Percentiles rank a stretch among this genome's conserved stretches.
Evolutionary conservation across 2,888 invertebrate genomes (phyloP).

Genomic region (Tetanocera ferruginea): DNA sequence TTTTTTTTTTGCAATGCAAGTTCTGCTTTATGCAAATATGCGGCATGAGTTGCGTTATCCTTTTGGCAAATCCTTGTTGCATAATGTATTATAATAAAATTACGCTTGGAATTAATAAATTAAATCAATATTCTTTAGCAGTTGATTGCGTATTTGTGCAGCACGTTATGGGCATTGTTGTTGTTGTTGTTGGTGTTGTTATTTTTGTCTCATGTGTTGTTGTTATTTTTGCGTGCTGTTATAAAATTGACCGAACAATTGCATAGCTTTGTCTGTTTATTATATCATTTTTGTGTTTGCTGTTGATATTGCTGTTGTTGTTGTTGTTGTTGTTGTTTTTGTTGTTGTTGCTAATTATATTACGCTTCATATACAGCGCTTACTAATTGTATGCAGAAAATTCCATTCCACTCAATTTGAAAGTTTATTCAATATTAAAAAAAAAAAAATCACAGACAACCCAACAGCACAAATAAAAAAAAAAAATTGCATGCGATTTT

Average conservation of each 20-base stretch:
- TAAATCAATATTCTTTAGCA: conserved; percentile 38
- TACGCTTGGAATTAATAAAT: conserved; percentile 23
- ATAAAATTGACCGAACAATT: background rate
- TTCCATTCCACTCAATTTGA: conserved; percentile 22
- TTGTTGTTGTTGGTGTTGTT: background rate
- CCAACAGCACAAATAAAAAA: background rate
- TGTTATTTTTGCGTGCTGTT: background rate
- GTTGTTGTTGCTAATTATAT: conserved; percentile 32
- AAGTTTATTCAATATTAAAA: conserved; percentile 16
- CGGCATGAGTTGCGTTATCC: background rate
- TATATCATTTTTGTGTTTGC: background rate
- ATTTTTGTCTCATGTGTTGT: background rate
- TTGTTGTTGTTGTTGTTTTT: background rate
- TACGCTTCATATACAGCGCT: conserved; percentile 4
- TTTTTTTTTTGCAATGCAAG: background rate
- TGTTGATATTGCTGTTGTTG: background rate
- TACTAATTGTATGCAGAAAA: conserved; percentile 21
- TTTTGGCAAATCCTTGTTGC: background rate
- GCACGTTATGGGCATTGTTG: background rate
- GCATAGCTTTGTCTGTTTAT: background rate
- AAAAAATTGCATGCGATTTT: conserved; percentile 21
- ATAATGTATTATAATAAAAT: conserved; percentile 32
- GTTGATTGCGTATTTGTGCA: conserved; percentile 35
- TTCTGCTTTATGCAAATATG: background rate
- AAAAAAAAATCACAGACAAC: background rate